These are phyloP conservation scores for Eleginops maclovinus DNA, from an alignment of 2,113 vertebrate genomes.

Conservation along the genomic window DNA sequence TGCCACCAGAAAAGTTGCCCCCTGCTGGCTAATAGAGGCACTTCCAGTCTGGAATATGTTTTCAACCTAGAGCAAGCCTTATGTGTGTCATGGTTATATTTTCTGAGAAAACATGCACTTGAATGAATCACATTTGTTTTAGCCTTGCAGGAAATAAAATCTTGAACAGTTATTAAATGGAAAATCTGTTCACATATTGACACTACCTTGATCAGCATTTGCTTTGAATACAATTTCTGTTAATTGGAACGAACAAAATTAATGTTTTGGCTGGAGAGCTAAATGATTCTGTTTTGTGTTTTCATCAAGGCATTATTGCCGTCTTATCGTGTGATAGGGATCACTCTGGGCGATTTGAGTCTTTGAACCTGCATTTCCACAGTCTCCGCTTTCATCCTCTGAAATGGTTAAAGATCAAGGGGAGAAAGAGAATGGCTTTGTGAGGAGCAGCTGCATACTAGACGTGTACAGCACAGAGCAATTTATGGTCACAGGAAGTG, in stretches of 20 bases:
- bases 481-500: conserved; percentile 18
- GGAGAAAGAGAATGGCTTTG: conserved; percentile 11
- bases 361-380: conserved; percentile 46
- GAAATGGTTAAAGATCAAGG: conserved; percentile 64
- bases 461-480: conserved; percentile 29
- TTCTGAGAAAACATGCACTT: neutral
- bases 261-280: neutral
- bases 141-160: neutral
- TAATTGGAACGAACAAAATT: neutral
- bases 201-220: neutral
- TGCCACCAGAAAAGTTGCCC: too few species aligned
- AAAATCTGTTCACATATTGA: neutral
- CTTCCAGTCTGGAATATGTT: too few species aligned
- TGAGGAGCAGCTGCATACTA: neutral
- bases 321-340: conserved; percentile 1
- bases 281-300: neutral
- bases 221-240: neutral
- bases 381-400: conserved; percentile 56
- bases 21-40: too few species aligned
- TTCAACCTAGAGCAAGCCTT: neutral
- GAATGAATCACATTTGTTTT: neutral
- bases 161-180: neutral
- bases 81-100: neutral
- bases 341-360: conserved; percentile 2
- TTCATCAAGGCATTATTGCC: conserved; percentile 6